These are phyloP conservation scores for Brachionus asplanchnoidis DNA, from an alignment of 1,140 invertebrate species.

Conservation along the genomic window DNA sequence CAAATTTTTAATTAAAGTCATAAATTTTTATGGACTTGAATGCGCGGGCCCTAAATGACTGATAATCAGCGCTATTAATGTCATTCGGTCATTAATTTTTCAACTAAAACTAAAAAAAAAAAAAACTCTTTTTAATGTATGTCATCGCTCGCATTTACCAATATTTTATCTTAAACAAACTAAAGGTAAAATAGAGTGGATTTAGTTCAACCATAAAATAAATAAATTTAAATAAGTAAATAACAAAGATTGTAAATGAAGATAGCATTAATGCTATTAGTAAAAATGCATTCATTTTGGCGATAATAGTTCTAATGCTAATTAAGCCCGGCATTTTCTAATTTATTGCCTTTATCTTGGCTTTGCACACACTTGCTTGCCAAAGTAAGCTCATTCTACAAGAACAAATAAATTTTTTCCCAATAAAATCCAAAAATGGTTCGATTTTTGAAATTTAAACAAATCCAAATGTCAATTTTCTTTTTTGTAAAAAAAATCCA, in stretches of 20 bases:
- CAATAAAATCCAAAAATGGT: background rate
- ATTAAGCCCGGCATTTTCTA: background rate
- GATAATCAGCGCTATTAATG: background rate
- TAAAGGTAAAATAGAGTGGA: constrained; percentile 22
- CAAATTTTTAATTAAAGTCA: background rate
- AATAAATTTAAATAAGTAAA: constrained; percentile 40
- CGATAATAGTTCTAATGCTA: background rate
- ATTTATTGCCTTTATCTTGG: background rate
- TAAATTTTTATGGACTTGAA: background rate
- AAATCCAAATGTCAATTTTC: background rate
- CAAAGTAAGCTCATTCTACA: background rate
- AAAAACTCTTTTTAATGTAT: background rate
- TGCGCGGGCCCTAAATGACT: background rate
- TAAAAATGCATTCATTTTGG: background rate
- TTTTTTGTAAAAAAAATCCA: background rate
- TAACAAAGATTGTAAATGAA: constrained; percentile 29
- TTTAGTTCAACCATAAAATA: constrained; percentile 35
- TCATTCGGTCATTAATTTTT: background rate
- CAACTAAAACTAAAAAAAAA: background rate
- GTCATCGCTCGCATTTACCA: background rate
- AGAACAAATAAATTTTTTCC: background rate
- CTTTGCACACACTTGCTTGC: background rate
- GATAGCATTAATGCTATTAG: constrained; percentile 25
- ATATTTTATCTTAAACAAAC: constrained; percentile 33
- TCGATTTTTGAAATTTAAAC: background rate